Percentiles rank a stretch among this genome's conserved stretches.
Conservation (phyloP, 2,113 vertebrate genomes). For the Cololabis saira region DNA sequence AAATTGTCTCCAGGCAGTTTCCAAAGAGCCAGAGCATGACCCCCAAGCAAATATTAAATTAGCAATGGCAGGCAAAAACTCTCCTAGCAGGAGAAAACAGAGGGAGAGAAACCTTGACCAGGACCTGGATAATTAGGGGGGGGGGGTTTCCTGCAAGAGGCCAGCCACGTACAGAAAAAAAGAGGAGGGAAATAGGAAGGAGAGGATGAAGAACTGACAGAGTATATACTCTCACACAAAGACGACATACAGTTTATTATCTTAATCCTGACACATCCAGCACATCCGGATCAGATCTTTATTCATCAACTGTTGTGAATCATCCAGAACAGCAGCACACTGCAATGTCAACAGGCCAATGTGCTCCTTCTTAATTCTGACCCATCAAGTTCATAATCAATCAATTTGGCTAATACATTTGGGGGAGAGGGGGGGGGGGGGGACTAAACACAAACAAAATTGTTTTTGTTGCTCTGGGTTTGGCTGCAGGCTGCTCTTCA, state of each 20-base stretch:
- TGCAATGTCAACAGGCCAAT: slow-evolving; percentile 44
- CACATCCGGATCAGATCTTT: neutral
- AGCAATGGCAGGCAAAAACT: no score
- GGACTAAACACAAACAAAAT: slow-evolving; percentile 29
- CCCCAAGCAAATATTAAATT: no score
- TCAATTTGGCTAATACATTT: slow-evolving; percentile 25
- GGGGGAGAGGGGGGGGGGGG: slow-evolving; percentile 7
- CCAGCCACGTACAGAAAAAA: no score
- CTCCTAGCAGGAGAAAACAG: no score
- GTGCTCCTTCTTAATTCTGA: slow-evolving; percentile 43
- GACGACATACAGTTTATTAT: neutral
- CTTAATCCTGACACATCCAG: neutral
- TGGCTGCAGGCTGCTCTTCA: neutral
- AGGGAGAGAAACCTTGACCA: no score
- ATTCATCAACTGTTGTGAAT: slow-evolving; percentile 32
- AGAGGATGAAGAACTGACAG: no score
- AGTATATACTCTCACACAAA: no score
- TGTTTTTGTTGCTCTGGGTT: slow-evolving; percentile 64
- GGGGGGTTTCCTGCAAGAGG: no score
- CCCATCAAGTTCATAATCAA: slow-evolving; percentile 51
- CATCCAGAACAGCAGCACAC: slow-evolving; percentile 28
- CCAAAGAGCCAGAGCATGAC: no score
- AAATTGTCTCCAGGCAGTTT: no score
- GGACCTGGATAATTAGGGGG: no score
- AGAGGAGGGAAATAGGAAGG: no score